phyloP scores from a whole-genome alignment of 2,888 invertebrate genomes.

The Tricholauxania praeusta region DNA sequence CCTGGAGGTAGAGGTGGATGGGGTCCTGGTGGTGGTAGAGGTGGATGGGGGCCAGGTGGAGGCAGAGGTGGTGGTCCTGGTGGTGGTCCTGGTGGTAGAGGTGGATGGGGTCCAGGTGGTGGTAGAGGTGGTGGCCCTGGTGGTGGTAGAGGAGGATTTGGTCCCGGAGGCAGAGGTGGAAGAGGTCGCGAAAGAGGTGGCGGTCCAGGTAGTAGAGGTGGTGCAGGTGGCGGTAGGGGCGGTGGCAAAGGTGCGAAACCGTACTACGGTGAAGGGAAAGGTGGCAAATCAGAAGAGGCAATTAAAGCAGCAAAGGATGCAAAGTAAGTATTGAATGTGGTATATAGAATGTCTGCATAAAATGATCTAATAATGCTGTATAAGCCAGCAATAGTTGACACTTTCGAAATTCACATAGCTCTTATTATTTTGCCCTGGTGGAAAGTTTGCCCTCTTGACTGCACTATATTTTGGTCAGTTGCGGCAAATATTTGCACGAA shows the following conservation, averaged over 20 bases:
- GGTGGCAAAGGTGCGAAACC: conserved; percentile 30
- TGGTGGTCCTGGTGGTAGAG: conserved; percentile 23
- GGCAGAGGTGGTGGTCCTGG: too few species aligned
- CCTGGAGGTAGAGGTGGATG: conserved; percentile 15
- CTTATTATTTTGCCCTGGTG: too few species aligned
- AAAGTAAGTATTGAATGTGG: conserved; percentile 28
- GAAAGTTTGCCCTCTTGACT: too few species aligned
- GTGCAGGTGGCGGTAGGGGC: conserved; percentile 16
- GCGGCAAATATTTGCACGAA: too few species aligned
- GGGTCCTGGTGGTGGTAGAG: conserved; percentile 15
- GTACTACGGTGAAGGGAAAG: conserved; percentile 35
- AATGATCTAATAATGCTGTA: too few species aligned
- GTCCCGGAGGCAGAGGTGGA: conserved; percentile 18
- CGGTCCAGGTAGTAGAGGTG: conserved; percentile 37
- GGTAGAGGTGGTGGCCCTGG: conserved; percentile 18
- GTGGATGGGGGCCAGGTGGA: conserved; percentile 5
- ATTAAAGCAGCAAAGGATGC: conserved; percentile 31
- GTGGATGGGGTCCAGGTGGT: conserved; percentile 18
- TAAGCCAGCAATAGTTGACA: too few species aligned
- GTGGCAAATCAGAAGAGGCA: neutral
- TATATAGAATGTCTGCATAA: too few species aligned
- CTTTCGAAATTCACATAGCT: too few species aligned
- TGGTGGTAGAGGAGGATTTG: conserved; percentile 13
- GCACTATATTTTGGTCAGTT: too few species aligned
- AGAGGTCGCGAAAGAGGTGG: conserved; percentile 19